Evolutionary conservation across 2,797 vertebrate genomes (phyloP), one percentile per base, ranked within the genome.

Genomic region (Xyrichtys novacula): DNA sequence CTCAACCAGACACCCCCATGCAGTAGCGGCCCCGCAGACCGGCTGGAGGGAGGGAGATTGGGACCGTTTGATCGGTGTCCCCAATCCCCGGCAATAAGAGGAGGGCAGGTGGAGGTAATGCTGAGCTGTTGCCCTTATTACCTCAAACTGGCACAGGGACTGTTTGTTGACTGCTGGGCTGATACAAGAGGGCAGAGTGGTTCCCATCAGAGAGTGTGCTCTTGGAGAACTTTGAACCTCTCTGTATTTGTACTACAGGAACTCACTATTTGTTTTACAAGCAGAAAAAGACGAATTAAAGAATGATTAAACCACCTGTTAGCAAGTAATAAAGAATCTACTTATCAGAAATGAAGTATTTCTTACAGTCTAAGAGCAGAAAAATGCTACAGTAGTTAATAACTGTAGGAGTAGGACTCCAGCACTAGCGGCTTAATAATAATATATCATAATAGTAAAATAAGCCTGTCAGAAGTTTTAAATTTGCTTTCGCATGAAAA

Each of bases 41-140:
- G 0, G 38, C 22, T 44, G 47, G 25, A 34, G 34, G 55, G 38
- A 56, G 56, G 48, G 40, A 62, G 44, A 72, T 57, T 56, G 60
- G 31, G 60, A 39, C 59, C 40, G 15, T 81, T 85, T 81, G 52
- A 74, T 70, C 61, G 58, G 68, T 57, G 53, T 73, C 81, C 52
- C 65, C 32, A 44, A 25, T 55, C 34, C 26, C 54, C 22, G 54
- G 40, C 61, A 71, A 48, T 47, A 59, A 78, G 23, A 40, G 49
- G 36, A 54, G 73, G 63, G 61, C 23, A 48, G 54, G 26, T 71
- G 43, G 60, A 16, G 28, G 59, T 34, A 60, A 54, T 25, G 59
- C 46, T 64, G 56, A 43, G 70, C 65, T 34, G 47, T 50, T 70
- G 65, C 39, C 57, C 48, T 88, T 71, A 80, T 86, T 85, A 81